These are phyloP conservation scores for Smithornis capensis DNA, from an alignment of 2,113 vertebrate genomes.

Conservation along the genomic window DNA sequence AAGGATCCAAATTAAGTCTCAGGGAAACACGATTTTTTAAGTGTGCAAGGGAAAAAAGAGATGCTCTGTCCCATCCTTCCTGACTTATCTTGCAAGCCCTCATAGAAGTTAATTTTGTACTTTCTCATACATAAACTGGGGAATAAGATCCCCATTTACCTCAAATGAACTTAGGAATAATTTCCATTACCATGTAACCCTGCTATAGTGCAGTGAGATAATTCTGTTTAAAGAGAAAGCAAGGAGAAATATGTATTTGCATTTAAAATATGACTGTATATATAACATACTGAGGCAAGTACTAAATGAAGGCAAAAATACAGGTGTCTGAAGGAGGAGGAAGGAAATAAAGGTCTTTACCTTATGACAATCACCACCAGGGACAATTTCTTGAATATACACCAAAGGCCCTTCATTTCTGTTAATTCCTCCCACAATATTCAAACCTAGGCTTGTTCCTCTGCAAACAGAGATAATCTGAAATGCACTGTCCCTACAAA, in stretches of 20 bases:
- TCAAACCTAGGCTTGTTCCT: conserved; percentile 85
- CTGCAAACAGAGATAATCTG: conserved; percentile 89
- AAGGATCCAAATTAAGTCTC: background rate
- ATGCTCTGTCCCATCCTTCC: background rate
- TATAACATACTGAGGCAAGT: background rate
- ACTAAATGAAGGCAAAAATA: background rate
- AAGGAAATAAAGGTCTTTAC: conserved; percentile 54
- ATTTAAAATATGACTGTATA: background rate
- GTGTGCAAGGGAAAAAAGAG: background rate
- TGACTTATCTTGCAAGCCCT: background rate
- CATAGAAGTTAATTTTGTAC: background rate
- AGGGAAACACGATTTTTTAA: background rate
- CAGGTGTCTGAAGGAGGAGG: background rate
- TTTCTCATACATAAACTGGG: background rate
- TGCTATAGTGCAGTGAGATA: background rate
- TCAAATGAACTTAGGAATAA: background rate
- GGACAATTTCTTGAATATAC: conserved; percentile 87
- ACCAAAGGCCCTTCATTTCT: conserved; percentile 90
- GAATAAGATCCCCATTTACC: background rate
- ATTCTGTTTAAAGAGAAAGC: background rate
- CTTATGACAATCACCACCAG: conserved; percentile 92
- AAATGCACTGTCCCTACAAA: conserved; percentile 78
- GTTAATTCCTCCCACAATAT: conserved; percentile 88
- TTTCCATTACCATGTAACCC: background rate
- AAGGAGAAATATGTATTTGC: background rate